These are phyloP conservation scores for Anser cygnoides DNA, from an alignment of 2,113 vertebrate species.

Conservation along the genomic window DNA sequence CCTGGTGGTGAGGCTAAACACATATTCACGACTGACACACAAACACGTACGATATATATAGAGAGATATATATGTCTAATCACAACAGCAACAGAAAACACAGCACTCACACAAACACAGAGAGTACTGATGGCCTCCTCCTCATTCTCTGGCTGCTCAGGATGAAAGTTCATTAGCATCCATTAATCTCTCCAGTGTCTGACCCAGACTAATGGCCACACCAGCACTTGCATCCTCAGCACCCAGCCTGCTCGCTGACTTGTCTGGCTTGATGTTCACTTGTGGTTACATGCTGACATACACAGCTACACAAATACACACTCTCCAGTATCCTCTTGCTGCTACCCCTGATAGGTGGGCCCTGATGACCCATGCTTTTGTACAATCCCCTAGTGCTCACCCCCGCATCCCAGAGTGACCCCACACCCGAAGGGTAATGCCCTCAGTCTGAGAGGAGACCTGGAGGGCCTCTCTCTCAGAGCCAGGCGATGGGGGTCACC, in stretches of 20 bases:
- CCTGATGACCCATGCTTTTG: background rate
- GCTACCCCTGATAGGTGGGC: background rate
- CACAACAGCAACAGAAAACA: background rate
- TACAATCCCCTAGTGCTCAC: background rate
- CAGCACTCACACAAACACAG: background rate
- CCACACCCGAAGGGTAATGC: background rate
- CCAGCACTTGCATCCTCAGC: background rate
- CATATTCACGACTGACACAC: background rate
- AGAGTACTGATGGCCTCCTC: background rate
- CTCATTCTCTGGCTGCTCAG: background rate
- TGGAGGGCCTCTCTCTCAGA: background rate
- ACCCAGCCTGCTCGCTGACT: background rate
- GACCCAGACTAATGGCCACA: background rate
- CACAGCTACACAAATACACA: background rate
- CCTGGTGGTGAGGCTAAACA: background rate
- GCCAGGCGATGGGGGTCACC: no score
- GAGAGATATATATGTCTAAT: background rate
- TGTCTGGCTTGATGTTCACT: background rate
- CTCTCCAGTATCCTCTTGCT: background rate
- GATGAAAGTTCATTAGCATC: background rate
- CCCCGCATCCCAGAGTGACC: background rate
- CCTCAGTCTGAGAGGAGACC: background rate
- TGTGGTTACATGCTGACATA: rapidly evolving
- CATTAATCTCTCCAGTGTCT: background rate
- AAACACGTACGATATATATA: background rate